These are phyloP conservation scores for Parazoanthus atlanticus DNA, from an alignment of 92 coral and sea anemone species.

Conservation along the genomic window DNA sequence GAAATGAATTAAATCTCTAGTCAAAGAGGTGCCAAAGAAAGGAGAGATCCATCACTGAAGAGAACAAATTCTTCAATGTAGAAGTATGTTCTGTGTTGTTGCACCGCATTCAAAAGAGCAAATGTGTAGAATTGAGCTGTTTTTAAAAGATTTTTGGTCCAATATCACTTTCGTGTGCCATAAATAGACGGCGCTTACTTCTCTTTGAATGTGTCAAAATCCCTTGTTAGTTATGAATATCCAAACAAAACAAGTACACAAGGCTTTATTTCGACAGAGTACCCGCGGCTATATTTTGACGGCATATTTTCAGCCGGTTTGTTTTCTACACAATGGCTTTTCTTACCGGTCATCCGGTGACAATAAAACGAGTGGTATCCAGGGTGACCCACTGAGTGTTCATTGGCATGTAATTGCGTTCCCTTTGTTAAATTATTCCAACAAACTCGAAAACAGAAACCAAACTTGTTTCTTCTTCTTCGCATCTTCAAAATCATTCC, in stretches of 20 bases:
- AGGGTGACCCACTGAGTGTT: constrained; percentile 79
- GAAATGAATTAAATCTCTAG: background rate
- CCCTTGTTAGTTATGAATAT: constrained; percentile 18
- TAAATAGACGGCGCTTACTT: background rate
- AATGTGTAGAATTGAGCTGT: background rate
- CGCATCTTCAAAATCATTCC: background rate
- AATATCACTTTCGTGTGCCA: background rate
- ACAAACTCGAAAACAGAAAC: constrained; percentile 7
- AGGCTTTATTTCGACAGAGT: constrained; percentile 31
- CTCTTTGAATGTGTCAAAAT: constrained; percentile 3
- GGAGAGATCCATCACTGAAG: background rate
- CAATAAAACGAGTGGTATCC: constrained; percentile 26
- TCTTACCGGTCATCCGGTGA: constrained; percentile 25
- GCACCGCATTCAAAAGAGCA: background rate
- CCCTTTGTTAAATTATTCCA: constrained; percentile 40
- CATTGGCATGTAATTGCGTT: constrained; percentile 87
- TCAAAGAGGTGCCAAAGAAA: constrained; percentile 23
- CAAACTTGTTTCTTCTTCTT: background rate
- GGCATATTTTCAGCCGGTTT: constrained; percentile 23
- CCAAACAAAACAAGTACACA: constrained; percentile 32
- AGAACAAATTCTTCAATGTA: background rate
- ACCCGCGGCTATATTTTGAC: constrained; percentile 44
- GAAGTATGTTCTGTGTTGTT: background rate
- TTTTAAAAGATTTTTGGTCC: background rate
- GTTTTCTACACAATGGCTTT: constrained; percentile 38